Evolutionary conservation across 1,140 invertebrate genomes (phyloP).

Genomic region (Drosophila varians): DNA sequence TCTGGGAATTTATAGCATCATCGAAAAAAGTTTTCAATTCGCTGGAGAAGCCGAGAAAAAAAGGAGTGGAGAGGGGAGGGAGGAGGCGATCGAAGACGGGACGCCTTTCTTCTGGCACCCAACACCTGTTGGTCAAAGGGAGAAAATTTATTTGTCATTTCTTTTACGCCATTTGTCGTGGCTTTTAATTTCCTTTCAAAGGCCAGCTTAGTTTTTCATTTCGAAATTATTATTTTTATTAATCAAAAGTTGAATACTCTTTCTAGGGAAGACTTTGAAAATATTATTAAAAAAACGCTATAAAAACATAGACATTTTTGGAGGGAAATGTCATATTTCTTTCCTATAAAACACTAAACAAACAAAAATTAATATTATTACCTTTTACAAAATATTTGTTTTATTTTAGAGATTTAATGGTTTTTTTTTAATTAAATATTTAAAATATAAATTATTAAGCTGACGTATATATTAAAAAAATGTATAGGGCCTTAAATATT

Average conservation of each 20-base stretch:
- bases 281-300: too few relatives aligned
- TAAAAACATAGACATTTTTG: too few relatives aligned
- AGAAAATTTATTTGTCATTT: slow-evolving; percentile 72
- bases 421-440: too few relatives aligned
- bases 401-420: too few relatives aligned
- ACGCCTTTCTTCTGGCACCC: slow-evolving; percentile 2
- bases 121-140: slow-evolving; percentile 67
- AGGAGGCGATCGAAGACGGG: background rate
- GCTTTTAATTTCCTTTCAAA: slow-evolving; percentile 75
- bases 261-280: background rate
- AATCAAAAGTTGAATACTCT: background rate
- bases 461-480: too few relatives aligned
- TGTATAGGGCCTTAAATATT: too few relatives aligned
- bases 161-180: slow-evolving; percentile 66
- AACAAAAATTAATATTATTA: too few relatives aligned
- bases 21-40: slow-evolving; percentile 74
- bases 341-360: too few relatives aligned
- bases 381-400: too few relatives aligned
- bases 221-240: slow-evolving; percentile 9
- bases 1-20: slow-evolving; percentile 79
- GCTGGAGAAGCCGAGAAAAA: background rate
- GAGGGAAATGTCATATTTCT: too few relatives aligned
- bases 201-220: slow-evolving; percentile 59
- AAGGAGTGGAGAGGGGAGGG: background rate
- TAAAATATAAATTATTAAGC: too few relatives aligned